Base-by-base conservation (phyloP, 2,888 invertebrate genomes). In the Hemithea aestivaria region DNA sequence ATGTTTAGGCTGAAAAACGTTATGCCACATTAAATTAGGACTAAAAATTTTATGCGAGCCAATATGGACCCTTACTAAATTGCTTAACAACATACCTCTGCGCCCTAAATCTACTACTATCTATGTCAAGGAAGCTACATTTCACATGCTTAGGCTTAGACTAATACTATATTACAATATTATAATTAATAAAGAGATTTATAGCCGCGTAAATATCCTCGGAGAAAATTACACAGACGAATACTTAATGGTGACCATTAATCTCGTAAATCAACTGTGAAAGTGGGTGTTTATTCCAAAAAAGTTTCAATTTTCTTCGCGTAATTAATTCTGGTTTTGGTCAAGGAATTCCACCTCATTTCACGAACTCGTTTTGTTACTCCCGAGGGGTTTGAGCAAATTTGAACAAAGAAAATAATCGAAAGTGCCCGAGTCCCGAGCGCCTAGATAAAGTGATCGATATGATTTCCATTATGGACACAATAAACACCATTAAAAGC, bases 221-320 rank as follows among this genome's bases (percentile, higher is more conserved):
- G 8, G 11, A 27, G 35, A 20, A 40, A 33, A 30, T 25, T 12
- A 27, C 21, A 25, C 27, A 30, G 34, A 20, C 30, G 23, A 10
- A 33, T 26, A 21, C 9, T 24, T 39, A 40, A 39, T 32, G 44
- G 29, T 32, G 24, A 27, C 21, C 9, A 44, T 44, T 40, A 40
- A 40, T 45, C 35, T 45, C 26, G 34, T 32, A 43, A 43, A 25
- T 32, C 31, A 38, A 32, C 35, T 27, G 35, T 21, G 22, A 36
- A 32, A 20, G 22, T 28, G 24, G 12, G 10, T 16, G 24, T 29
- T 35, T 11, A 26, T 20, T 22, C 23, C 20, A 8, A 24, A 28
- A 27, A 40, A 29, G 20, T 24, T 27, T 23, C 27, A 20, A 26
- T 41, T 41, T 22, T 25, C 21, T 26, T 30, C 2, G 11, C 11